A percentile compares a stretch with the other conserved stretches of the same genome.
Conservation (phyloP, 2,888 invertebrate species). For the Polydrusus tereticollis region DNA sequence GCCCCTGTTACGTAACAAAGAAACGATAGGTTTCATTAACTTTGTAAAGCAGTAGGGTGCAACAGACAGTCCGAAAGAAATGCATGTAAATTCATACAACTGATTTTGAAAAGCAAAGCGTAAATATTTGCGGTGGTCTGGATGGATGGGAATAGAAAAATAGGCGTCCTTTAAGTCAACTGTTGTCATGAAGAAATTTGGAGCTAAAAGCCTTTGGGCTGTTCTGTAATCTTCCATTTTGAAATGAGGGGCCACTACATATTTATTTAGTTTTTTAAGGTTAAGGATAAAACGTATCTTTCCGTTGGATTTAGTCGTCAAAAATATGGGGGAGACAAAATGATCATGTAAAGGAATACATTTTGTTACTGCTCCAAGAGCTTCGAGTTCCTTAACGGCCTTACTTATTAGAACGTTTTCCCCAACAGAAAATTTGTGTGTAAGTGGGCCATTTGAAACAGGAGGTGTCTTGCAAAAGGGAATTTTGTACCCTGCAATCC, state of each 20-base stretch:
- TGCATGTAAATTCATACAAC: slow-evolving; percentile 52
- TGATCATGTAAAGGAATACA: too few species aligned
- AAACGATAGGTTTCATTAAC: slow-evolving; percentile 49
- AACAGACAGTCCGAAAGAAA: slow-evolving; percentile 51
- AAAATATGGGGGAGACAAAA: not conserved
- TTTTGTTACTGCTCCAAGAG: too few species aligned
- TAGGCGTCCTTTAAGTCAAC: slow-evolving; percentile 51
- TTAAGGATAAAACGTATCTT: not conserved
- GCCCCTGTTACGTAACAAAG: slow-evolving; percentile 37
- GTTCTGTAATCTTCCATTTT: slow-evolving; percentile 12
- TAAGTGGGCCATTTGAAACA: too few species aligned
- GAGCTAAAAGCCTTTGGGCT: not conserved
- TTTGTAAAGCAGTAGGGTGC: slow-evolving; percentile 40
- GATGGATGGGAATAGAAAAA: slow-evolving; percentile 50
- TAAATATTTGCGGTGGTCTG: slow-evolving; percentile 49
- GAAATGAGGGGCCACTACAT: not conserved
- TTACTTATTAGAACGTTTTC: not conserved
- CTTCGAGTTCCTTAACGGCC: too few species aligned
- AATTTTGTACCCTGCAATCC: not conserved
- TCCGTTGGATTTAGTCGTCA: not conserved
- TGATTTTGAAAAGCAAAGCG: slow-evolving; percentile 49
- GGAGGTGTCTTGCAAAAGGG: not conserved
- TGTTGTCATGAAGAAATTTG: slow-evolving; percentile 34
- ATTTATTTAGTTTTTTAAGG: not conserved
- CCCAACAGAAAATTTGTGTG: not conserved